Evolutionary conservation across 2,797 vertebrate species (phyloP).

Genomic region (Oceanodroma leucorhoa): DNA sequence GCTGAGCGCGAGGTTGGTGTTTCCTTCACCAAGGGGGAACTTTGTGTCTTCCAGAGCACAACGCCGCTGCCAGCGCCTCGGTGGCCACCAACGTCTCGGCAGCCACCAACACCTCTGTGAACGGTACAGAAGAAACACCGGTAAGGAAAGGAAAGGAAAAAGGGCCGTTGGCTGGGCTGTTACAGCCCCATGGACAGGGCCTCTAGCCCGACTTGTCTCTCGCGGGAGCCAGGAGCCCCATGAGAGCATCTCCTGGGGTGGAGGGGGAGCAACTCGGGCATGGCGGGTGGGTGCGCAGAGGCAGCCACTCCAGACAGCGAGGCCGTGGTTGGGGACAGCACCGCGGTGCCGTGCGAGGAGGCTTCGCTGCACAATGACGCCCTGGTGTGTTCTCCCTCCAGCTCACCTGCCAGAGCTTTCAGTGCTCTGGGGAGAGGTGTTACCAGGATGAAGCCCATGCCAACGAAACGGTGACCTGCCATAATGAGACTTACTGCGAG

Average conservation of each 20-base stretch:
- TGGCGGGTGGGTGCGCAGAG: fast-evolving
- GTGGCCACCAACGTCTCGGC: fast-evolving
- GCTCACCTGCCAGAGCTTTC: constrained; percentile 46
- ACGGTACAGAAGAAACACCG: background rate
- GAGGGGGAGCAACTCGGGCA: background rate
- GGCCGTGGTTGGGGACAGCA: background rate
- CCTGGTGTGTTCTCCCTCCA: background rate
- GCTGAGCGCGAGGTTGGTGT: fast-evolving
- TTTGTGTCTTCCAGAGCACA: constrained; percentile 44
- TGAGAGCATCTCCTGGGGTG: background rate
- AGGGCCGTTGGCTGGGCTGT: fast-evolving
- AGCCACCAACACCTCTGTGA: background rate
- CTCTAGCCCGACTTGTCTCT: fast-evolving
- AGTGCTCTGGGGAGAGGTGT: constrained; percentile 4
- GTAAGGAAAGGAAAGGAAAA: background rate
- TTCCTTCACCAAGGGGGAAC: background rate
- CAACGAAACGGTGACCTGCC: background rate
- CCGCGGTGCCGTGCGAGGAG: fast-evolving
- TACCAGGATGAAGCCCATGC: background rate
- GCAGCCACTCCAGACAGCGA: background rate
- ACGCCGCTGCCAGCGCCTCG: fast-evolving
- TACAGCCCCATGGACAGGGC: fast-evolving
- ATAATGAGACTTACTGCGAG: background rate
- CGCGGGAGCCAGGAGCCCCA: background rate
- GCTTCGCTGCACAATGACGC: background rate